Percentiles rank a stretch among this genome's conserved stretches.
Conservation (phyloP, 2,113 vertebrate genomes). For the Ictalurus punctatus region DNA sequence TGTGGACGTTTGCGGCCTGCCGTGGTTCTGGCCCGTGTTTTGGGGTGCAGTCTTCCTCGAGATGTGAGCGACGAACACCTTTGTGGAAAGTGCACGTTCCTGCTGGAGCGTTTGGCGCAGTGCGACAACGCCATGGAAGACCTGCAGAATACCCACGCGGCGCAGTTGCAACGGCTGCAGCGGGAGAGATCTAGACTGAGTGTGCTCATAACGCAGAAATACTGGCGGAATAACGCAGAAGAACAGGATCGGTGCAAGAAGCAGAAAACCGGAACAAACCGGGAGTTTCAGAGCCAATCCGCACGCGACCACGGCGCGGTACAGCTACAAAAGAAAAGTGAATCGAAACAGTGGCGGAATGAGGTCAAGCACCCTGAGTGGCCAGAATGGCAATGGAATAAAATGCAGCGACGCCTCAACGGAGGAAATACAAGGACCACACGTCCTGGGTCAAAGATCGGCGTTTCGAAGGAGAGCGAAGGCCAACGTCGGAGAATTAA, state of each 20-base stretch:
- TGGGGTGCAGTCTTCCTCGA: slow-evolving; percentile 66
- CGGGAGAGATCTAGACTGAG: slow-evolving; percentile 67
- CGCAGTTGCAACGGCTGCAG: slow-evolving; percentile 65
- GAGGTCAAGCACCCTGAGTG: not conserved
- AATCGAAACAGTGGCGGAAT: not conserved
- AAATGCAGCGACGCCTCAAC: not conserved
- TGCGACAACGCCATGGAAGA: slow-evolving; percentile 67
- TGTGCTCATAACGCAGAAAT: slow-evolving; percentile 70
- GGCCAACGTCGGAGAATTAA: not conserved
- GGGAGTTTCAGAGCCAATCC: not conserved
- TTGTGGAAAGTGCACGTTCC: slow-evolving; percentile 75
- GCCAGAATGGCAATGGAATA: not conserved
- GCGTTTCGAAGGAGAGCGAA: not conserved
- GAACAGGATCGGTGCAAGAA: not conserved
- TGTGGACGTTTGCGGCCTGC: slow-evolving; percentile 68
- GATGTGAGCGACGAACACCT: slow-evolving; percentile 73
- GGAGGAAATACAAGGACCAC: slow-evolving; percentile 36
- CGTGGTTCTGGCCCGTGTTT: slow-evolving; percentile 71
- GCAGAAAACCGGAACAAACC: not conserved
- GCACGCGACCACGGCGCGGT: not conserved
- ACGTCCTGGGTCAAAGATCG: not conserved
- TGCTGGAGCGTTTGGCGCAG: slow-evolving; percentile 72
- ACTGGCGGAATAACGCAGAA: slow-evolving; percentile 67
- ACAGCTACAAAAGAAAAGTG: not conserved
- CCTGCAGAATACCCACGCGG: slow-evolving; percentile 63